Percentiles rank a stretch among this genome's conserved stretches.
phyloP scores from a whole-genome alignment of 2,888 invertebrate species.

The Apodemia zela region DNA sequence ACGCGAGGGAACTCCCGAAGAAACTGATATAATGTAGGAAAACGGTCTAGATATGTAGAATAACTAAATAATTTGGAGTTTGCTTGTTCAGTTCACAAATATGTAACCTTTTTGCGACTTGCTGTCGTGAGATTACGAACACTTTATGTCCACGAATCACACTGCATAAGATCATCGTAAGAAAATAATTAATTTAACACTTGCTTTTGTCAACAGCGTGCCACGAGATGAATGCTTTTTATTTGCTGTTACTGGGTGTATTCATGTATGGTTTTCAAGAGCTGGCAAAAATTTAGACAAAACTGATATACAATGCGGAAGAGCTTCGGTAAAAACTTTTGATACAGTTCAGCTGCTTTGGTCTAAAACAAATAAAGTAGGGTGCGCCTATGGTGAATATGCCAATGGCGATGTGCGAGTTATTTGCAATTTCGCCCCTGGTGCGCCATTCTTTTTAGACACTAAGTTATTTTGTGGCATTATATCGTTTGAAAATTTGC shows the following conservation, averaged over 20 bases:
- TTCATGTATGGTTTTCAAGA: conserved; percentile 61
- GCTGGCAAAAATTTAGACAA: conserved; percentile 46
- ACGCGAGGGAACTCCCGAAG: too few species aligned
- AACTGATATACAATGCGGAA: conserved; percentile 59
- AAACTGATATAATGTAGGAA: too few species aligned
- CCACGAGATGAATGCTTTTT: conserved; percentile 61
- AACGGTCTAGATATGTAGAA: too few species aligned
- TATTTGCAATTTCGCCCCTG: conserved; percentile 52
- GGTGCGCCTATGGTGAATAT: conserved; percentile 57
- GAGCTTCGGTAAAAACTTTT: conserved; percentile 47
- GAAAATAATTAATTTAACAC: background rate
- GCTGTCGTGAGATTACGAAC: too few species aligned
- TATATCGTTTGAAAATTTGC: too few species aligned
- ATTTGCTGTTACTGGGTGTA: conserved; percentile 56
- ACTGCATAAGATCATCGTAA: too few species aligned
- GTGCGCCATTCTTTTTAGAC: too few species aligned
- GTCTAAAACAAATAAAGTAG: conserved; percentile 63
- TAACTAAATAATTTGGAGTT: too few species aligned
- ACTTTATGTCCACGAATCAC: too few species aligned
- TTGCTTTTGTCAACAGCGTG: conserved; percentile 43
- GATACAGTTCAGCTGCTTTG: conserved; percentile 61
- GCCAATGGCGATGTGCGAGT: conserved; percentile 54
- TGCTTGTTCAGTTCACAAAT: too few species aligned
- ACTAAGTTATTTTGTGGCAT: too few species aligned
- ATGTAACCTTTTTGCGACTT: too few species aligned